Base-by-base conservation (phyloP, 1,140 invertebrate species). In the Babylonia areolata region DNA sequence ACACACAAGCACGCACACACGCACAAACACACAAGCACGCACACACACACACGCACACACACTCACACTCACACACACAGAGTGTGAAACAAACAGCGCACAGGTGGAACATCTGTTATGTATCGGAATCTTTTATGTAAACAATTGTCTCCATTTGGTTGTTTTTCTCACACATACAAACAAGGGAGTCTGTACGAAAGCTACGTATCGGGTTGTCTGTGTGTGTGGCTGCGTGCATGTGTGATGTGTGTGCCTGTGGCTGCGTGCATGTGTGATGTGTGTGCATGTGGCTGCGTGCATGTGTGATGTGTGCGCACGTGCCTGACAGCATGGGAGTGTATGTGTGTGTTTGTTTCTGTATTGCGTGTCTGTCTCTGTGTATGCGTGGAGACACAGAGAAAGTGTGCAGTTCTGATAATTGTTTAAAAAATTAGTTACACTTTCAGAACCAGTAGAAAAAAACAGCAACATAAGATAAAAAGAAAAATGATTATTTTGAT, bases 251-350 rank as follows among this genome's bases (percentile, higher is more conserved):
- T 37, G 71, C 35, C 31, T 73, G 71, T 73, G 71, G 33, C 31
- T 73, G 71, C 35, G 71, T 73, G 71, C 35, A 31, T 73, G 71
- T 73, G 71, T 73, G 71, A 31, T 73, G 71, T 73, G 71, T 73
- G 31, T 35, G 71, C 33, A 31, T 37, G 71, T 37, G 71, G 0
- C 6, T 35, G 71, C 35, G 71, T 35, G 71, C 35, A 5, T 35
- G 71, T 20, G 71, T 35, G 69, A 11, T 15, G 20, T 73, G 69
- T 73, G 69, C 17, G 69, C 5, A 23, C 17, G 20, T 73, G 69
- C 33, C 28, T 73, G 69, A 5, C 3, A 5, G 69, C 23, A 31
- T 35, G 69, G 6, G 69, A 5, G 69, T 73, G 69, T 35, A 23
- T 73, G 69, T 73, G 58, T 64, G 58, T 69, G 58, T 69, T 2